Base-by-base conservation (phyloP, 2,797 vertebrate species). In the Epinephelus malabaricus region DNA sequence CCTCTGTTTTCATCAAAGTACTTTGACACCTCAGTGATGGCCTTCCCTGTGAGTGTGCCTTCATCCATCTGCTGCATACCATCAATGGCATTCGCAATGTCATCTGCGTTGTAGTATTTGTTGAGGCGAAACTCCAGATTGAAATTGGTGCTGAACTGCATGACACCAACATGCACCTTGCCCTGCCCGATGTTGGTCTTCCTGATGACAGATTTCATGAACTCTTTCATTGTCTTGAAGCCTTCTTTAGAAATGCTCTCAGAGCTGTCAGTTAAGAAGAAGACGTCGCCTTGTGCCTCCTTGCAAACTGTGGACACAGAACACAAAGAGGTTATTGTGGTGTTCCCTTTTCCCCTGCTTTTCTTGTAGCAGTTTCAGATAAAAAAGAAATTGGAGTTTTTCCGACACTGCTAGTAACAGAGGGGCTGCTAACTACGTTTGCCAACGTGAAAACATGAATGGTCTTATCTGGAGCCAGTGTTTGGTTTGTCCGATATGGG, bases 231-330 rank as follows among this genome's bases (percentile, higher is more conserved):
- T 61, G 70, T 91, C 19, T 47, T 10, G 72, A 90, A 96, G 38
- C 92, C 79, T 8, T 3, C 0, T 1, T 1, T 0, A 2, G 14
- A 1, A 71, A 95, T 95, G 56, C 88, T 93, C 5, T 59, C 27
- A 14, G 95, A 96, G 69, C 94, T 87, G 58, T 96, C 95, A 0
- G 91, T 82, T 51, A 96, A 73, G 87, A 96, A 96, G 56, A 96
- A 45, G 13, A 96, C 46, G 54, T 96, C 96, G 0, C 87, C 88
- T 76, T 67, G 76, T 43, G 69, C 50, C 15, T 93, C 80, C 46
- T 92, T 92, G 82, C 95, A 96, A 47, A 72, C 96, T 96, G 82
- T 75, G 68, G 50, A 86, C 61, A 80, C n/a, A 76, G 3, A 85
- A 68, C 2, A 71, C 3, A 63, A 38, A 68, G 2, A 21, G 5